phyloP scores from a whole-genome alignment of 2,113 vertebrate species.

The Trogon melanurus region DNA sequence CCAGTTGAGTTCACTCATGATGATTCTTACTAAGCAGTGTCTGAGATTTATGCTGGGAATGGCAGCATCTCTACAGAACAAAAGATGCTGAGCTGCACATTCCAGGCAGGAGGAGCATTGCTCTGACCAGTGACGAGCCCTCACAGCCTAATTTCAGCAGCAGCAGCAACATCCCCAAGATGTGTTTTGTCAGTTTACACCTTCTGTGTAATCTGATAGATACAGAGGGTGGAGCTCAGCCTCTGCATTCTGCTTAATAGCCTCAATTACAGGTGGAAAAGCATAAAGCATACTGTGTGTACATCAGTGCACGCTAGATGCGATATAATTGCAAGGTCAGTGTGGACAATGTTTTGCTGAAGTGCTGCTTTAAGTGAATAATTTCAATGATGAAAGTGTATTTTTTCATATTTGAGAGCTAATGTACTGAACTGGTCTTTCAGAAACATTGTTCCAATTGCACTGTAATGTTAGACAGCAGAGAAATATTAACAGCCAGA shows the following conservation, averaged over 20 bases:
- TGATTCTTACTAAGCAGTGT: not conserved
- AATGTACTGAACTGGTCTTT: conserved; percentile 71
- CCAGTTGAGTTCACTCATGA: not conserved
- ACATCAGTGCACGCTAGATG: conserved; percentile 67
- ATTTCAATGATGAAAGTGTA: conserved; percentile 68
- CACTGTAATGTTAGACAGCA: conserved; percentile 63
- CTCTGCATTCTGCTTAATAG: conserved; percentile 60
- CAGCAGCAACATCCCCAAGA: conserved; percentile 12
- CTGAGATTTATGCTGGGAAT: not conserved
- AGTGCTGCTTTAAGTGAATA: conserved; percentile 70
- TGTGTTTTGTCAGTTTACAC: conserved; percentile 26
- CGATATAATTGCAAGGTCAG: conserved; percentile 70
- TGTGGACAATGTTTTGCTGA: conserved; percentile 66
- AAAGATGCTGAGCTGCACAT: not conserved
- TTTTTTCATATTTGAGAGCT: conserved; percentile 69
- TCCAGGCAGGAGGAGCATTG: not conserved
- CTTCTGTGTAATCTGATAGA: not conserved
- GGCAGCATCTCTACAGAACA: not conserved
- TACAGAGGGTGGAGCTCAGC: conserved; percentile 21
- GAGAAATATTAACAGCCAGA: conserved; percentile 33
- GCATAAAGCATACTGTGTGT: conserved; percentile 57
- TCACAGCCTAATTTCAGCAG: not conserved
- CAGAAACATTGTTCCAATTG: conserved; percentile 65
- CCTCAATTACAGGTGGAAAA: conserved; percentile 73
- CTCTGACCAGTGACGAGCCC: not conserved